Conservation (phyloP, 2,797 vertebrate genomes). For the Steatocranus sp. region DNA sequence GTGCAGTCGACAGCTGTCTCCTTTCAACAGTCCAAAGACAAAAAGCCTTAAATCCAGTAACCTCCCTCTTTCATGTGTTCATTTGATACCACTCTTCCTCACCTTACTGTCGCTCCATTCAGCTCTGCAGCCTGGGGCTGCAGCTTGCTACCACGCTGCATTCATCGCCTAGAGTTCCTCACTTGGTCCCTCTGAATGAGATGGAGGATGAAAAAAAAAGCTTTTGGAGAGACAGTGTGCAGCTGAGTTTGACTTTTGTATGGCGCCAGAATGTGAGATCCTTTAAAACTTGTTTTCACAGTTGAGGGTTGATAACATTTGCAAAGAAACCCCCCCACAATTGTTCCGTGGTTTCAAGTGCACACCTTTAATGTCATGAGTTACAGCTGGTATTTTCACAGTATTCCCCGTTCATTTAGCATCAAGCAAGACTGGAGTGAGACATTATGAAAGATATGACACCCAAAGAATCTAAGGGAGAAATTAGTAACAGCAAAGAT, state of each 20-base stretch:
- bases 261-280: neutral
- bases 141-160: neutral
- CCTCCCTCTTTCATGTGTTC: constrained; percentile 77
- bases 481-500: neutral
- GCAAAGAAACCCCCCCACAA: neutral
- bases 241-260: neutral
- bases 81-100: constrained; percentile 73
- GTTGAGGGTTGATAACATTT: neutral
- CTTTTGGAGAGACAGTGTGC: neutral
- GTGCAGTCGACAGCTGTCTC: constrained; percentile 78
- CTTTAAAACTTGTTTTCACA: neutral
- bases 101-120: constrained; percentile 51
- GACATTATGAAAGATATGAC: neutral
- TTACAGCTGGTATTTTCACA: neutral
- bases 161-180: neutral
- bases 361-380: neutral
- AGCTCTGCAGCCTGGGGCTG: constrained; percentile 26
- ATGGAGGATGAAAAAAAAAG: neutral
- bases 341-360: neutral
- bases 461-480: neutral
- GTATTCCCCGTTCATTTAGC: neutral
- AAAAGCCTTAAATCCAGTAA: constrained; percentile 75
- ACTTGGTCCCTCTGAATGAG: neutral
- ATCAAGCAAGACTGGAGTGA: neutral
- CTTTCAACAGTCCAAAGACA: constrained; percentile 78